Conservation (phyloP, 2,797 vertebrate genomes). For the Ctenosaura bakeri region DNA sequence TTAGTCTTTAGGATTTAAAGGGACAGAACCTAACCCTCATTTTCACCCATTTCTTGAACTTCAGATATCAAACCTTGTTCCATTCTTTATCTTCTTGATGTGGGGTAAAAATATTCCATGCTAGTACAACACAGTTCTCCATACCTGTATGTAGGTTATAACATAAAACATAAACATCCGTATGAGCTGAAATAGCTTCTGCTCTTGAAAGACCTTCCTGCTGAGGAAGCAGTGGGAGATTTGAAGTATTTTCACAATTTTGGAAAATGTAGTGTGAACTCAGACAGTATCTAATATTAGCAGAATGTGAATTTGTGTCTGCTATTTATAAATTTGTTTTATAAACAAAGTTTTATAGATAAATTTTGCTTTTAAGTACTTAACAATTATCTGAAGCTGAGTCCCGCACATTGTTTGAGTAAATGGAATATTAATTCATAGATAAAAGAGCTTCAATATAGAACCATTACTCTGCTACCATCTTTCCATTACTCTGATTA, state of each 20-base stretch:
- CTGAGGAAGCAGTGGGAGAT: background rate
- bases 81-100: constrained; percentile 38
- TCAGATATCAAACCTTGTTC: background rate
- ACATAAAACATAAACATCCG: background rate
- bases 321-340: background rate
- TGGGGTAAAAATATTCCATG: constrained; percentile 9
- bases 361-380: background rate
- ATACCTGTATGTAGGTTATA: background rate
- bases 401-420: background rate
- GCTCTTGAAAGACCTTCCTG: background rate
- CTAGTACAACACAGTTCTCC: constrained; percentile 21
- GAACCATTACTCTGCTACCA: background rate
- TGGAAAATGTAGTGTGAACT: background rate
- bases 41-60: background rate
- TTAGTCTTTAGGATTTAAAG: constrained; percentile 56
- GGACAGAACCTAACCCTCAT: constrained; percentile 42
- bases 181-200: background rate
- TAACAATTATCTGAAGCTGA: background rate
- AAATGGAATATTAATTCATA: background rate
- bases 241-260: background rate
- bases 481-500: background rate
- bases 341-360: too few species aligned
- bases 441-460: background rate
- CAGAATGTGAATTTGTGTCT: background rate
- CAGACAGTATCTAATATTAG: too few species aligned